Conservation (phyloP, 2,888 invertebrate species). For the Nomada hirtipes region DNA sequence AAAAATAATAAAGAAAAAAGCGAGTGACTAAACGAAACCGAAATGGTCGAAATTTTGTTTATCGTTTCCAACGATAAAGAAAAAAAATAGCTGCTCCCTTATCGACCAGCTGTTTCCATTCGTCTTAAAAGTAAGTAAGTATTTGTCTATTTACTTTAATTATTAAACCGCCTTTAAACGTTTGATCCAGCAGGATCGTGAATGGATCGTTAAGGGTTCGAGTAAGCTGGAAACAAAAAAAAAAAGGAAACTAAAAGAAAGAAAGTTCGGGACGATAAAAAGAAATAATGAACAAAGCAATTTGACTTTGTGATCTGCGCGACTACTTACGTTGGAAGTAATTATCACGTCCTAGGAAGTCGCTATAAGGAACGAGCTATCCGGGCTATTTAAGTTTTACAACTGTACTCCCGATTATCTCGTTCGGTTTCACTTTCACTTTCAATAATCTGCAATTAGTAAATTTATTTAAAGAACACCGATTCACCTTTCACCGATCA, state of each 20-base stretch:
- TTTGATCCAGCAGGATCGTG: conserved; percentile 4
- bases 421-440: conserved; percentile 67
- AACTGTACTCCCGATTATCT: conserved; percentile 68
- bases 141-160: conserved; percentile 10
- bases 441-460: conserved; percentile 66
- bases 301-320: conserved; percentile 47
- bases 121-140: conserved; percentile 27
- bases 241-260: conserved; percentile 6
- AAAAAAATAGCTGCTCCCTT: not conserved
- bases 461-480: conserved; percentile 54
- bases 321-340: conserved; percentile 64
- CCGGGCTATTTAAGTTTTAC: conserved; percentile 65
- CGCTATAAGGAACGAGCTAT: conserved; percentile 65
- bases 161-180: conserved; percentile 14
- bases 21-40: not conserved
- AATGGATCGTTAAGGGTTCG: conserved; percentile 54
- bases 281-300: conserved; percentile 49
- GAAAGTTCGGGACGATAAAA: not conserved
- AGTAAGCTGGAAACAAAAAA: conserved; percentile 40
- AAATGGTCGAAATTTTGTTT: conserved; percentile 6
- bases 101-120: conserved; percentile 25
- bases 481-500: conserved; percentile 24
- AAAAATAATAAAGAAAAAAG: not conserved
- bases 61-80: not conserved
- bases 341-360: conserved; percentile 69